Evolutionary conservation across 2,113 vertebrate genomes (phyloP).

Genomic region (Centropus unirufus): DNA sequence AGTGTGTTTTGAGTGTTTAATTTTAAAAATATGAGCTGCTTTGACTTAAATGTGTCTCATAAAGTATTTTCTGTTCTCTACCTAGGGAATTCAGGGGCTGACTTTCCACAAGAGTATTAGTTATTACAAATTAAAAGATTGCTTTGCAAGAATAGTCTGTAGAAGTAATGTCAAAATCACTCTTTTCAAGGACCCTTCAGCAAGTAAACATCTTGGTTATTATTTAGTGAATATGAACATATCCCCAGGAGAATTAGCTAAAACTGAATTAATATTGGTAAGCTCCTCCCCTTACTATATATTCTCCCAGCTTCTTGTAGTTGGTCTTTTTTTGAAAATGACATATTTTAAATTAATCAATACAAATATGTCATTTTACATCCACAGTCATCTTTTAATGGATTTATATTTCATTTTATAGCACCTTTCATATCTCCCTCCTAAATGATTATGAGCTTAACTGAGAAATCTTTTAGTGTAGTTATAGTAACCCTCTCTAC

Average conservation of each 20-base stretch:
- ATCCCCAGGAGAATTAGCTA: neutral
- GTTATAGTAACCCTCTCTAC: neutral
- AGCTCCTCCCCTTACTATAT: neutral
- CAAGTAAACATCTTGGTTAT: neutral
- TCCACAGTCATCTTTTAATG: neutral
- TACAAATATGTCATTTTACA: neutral
- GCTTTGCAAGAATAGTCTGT: neutral
- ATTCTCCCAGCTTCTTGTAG: neutral
- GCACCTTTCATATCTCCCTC: neutral
- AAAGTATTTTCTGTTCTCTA: neutral
- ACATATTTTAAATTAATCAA: no score
- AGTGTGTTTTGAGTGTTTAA: neutral
- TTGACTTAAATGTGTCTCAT: neutral
- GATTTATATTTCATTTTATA: neutral
- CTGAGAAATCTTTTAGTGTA: neutral
- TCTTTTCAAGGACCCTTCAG: neutral
- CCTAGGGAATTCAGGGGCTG: neutral
- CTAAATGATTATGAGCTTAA: neutral
- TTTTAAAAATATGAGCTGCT: neutral
- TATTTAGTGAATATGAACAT: neutral
- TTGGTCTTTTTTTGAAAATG: neutral
- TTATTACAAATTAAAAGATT: neutral
- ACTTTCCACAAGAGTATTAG: neutral
- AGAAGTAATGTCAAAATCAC: neutral
- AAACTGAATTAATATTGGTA: neutral